A percentile compares a stretch with the other conserved stretches of the same genome.
phyloP scores from a whole-genome alignment of 2,888 invertebrate genomes.

The Stomorhina lunata region DNA sequence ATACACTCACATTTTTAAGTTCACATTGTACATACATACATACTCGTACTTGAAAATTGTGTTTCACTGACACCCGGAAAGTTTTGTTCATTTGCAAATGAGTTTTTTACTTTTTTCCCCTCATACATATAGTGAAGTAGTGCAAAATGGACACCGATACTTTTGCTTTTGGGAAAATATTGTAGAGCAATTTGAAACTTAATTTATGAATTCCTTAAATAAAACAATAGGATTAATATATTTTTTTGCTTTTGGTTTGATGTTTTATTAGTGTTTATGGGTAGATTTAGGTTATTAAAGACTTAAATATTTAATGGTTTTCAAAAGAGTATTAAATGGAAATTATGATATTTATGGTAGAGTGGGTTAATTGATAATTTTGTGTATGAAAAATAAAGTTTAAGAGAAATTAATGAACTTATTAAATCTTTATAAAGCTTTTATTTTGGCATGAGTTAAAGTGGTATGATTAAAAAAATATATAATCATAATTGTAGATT shows the following conservation, averaged over 20 bases:
- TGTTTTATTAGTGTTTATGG: neutral
- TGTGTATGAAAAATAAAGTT: too few species aligned
- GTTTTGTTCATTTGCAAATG: slow-evolving; percentile 49
- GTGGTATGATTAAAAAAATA: too few species aligned
- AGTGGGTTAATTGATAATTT: neutral
- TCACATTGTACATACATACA: neutral
- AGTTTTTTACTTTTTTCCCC: neutral
- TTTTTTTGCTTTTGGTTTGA: neutral
- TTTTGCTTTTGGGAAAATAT: neutral
- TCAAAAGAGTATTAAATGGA: neutral
- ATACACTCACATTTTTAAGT: neutral
- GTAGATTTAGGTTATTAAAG: slow-evolving; percentile 7
- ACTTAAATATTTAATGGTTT: neutral
- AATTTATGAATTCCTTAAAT: slow-evolving; percentile 9
- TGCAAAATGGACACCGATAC: too few species aligned
- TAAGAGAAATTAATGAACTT: too few species aligned
- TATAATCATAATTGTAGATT: too few species aligned
- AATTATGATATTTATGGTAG: neutral
- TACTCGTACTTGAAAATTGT: too few species aligned
- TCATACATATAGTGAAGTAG: neutral
- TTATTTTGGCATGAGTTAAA: too few species aligned
- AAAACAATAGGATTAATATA: neutral
- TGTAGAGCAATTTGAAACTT: neutral
- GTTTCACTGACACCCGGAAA: neutral
- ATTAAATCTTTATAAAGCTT: too few species aligned